These are phyloP conservation scores for Drosophila phalerata DNA, from an alignment of 2,888 invertebrate species.

Conservation along the genomic window DNA sequence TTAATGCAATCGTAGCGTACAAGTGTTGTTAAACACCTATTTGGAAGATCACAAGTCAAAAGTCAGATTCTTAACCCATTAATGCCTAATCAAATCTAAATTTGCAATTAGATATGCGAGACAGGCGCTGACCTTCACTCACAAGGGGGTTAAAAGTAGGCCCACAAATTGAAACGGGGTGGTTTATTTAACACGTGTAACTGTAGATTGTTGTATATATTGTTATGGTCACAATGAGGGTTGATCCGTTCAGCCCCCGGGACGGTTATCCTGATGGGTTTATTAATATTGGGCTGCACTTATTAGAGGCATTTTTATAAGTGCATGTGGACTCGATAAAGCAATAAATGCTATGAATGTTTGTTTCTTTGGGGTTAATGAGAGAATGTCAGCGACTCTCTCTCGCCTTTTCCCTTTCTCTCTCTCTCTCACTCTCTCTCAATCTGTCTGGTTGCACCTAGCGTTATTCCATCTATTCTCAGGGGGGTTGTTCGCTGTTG, in stretches of 20 bases:
- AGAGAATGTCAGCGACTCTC: slow-evolving; percentile 27
- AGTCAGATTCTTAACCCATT: slow-evolving; percentile 73
- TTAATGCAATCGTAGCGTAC: slow-evolving; percentile 1
- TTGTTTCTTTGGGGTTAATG: slow-evolving; percentile 74
- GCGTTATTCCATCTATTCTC: slow-evolving; percentile 23
- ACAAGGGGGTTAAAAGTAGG: slow-evolving; percentile 37
- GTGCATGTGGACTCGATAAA: slow-evolving; percentile 52
- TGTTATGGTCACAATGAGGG: slow-evolving; percentile 55
- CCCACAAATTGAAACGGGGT: slow-evolving; percentile 19
- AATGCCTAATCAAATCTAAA: slow-evolving; percentile 73
- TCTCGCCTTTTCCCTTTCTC: slow-evolving; percentile 21
- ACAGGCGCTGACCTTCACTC: slow-evolving; percentile 53
- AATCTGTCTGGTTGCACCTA: slow-evolving; percentile 16
- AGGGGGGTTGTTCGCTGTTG: slow-evolving; percentile 59
- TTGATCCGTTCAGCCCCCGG: slow-evolving; percentile 66
- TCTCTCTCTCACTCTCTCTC: slow-evolving; percentile 23
- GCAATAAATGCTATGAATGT: slow-evolving; percentile 62
- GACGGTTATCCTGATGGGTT: slow-evolving; percentile 65
- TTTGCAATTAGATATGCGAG: slow-evolving; percentile 69
- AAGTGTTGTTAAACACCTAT: slow-evolving; percentile 8
- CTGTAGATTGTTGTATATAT: slow-evolving; percentile 43
- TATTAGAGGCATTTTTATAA: slow-evolving; percentile 49
- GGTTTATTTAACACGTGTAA: slow-evolving; percentile 59
- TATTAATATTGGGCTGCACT: slow-evolving; percentile 66
- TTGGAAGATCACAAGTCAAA: slow-evolving; percentile 41